Evolutionary conservation across 2,888 invertebrate species (phyloP), one percentile per base, ranked within the genome.

Genomic region (Cryptops parisi): DNA sequence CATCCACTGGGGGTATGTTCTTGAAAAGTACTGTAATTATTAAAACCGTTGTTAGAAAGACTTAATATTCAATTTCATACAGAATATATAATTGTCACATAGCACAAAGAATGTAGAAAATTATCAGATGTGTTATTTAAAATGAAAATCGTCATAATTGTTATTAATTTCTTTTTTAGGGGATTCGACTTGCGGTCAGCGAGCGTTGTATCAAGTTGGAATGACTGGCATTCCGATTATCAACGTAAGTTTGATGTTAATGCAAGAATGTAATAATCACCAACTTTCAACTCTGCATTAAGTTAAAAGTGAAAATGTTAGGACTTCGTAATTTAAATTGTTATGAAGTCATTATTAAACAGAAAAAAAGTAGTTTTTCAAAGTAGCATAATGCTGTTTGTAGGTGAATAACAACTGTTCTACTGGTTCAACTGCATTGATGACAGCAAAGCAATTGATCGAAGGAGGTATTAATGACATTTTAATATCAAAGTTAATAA

Each of bases 171-270:
- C 52, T 47, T 54, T 62, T 61, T 5, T 62, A 78, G 78, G 94
- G 0, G 96, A 97, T 69, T 93, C 96, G 1, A 89, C 93, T 2
- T 81, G 84, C 69, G 98, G 97, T 0, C 98, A 98, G 72, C 77
- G 96, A 59, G 91, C 91, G 0, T 70, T 97, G 5, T 97, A 97
- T 69, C 84, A 88, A 67, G 76, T 96, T 41, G 96, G 96, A 54
- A 81, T 96, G 80, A 93, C 86, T 27, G 96, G 96, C 41, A 93
- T 97, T 59, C 97, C 97, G 3, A 82, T 98, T 60, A 89, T 85
- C 72, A 98, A 98, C 71, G 96, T 72, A 59, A 61, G 66, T 52
- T 24, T 44, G n/a, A n/a, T n/a, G n/a, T n/a, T n/a, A n/a, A n/a
- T n/a, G n/a, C n/a, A n/a, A n/a, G n/a, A n/a, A n/a, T n/a, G n/a